Evolutionary conservation across 2,113 vertebrate species (phyloP).

Genomic region (Grantiella picta): DNA sequence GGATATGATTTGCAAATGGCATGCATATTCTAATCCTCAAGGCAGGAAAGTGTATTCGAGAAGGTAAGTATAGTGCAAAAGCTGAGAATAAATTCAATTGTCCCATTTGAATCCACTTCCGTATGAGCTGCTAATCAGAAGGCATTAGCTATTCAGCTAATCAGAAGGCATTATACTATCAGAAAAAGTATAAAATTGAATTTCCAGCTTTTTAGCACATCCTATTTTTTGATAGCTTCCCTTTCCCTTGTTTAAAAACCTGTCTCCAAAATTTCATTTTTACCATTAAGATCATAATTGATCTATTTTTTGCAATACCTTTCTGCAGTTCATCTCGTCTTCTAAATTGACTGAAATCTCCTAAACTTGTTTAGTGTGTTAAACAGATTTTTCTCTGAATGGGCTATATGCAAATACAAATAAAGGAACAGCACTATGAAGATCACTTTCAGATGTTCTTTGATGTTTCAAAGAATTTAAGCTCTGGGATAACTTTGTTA

Average conservation of each 20-base stretch:
- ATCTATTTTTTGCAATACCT: not conserved
- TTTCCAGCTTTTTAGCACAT: not conserved
- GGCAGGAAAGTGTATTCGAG: not conserved
- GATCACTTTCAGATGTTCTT: not conserved
- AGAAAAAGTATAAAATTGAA: not conserved
- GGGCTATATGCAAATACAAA: not conserved
- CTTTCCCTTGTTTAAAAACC: not conserved
- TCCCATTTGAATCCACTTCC: not conserved
- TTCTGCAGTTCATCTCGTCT: not conserved
- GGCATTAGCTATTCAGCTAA: too few species aligned
- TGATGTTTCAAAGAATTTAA: not conserved
- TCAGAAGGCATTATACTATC: too few species aligned
- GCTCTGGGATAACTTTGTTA: not conserved
- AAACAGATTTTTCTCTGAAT: not conserved
- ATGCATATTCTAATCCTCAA: not conserved
- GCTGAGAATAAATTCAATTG: not conserved
- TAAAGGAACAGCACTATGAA: not conserved
- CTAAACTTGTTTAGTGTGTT: not conserved
- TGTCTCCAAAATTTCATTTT: not conserved
- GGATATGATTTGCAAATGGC: not conserved
- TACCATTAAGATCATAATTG: not conserved
- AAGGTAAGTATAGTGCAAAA: not conserved
- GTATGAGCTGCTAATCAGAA: not conserved
- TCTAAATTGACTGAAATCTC: not conserved
- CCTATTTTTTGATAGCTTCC: not conserved